phyloP scores from a whole-genome alignment of 2,888 invertebrate genomes.

The Pseudolycoriella hygida region DNA sequence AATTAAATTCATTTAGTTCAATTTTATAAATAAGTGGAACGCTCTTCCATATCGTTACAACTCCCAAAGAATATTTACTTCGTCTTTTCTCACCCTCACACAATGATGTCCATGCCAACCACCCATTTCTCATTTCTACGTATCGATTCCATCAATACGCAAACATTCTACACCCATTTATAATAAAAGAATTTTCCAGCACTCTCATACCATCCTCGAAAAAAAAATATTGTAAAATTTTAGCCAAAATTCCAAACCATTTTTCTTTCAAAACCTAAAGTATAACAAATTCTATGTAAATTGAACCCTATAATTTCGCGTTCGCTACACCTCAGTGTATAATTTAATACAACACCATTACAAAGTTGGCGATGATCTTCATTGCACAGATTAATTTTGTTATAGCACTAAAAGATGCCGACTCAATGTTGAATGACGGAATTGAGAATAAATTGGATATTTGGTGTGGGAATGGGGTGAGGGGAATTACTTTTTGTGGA shows the following conservation, averaged over 20 bases:
- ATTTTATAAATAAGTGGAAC: no score
- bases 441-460: no score
- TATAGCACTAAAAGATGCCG: not conserved
- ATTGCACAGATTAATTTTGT: conserved; percentile 4
- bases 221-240: not conserved
- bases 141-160: not conserved
- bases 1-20: no score
- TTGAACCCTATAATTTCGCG: conserved; percentile 3
- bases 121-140: conserved; percentile 2
- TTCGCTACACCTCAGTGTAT: conserved; percentile 1
- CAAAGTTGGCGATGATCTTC: conserved; percentile 3
- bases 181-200: not conserved
- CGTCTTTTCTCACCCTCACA: conserved; percentile 6
- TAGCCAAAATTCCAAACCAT: no score
- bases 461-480: no score
- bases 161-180: not conserved
- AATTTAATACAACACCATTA: conserved; percentile 2
- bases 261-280: no score
- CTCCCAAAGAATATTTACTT: no score
- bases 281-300: not conserved
- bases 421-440: not conserved
- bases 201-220: not conserved
- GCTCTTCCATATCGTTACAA: no score
- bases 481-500: no score
- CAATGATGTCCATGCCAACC: conserved; percentile 11